These are phyloP conservation scores for Pantala flavescens DNA, from an alignment of 1,140 invertebrate species.

Conservation along the genomic window DNA sequence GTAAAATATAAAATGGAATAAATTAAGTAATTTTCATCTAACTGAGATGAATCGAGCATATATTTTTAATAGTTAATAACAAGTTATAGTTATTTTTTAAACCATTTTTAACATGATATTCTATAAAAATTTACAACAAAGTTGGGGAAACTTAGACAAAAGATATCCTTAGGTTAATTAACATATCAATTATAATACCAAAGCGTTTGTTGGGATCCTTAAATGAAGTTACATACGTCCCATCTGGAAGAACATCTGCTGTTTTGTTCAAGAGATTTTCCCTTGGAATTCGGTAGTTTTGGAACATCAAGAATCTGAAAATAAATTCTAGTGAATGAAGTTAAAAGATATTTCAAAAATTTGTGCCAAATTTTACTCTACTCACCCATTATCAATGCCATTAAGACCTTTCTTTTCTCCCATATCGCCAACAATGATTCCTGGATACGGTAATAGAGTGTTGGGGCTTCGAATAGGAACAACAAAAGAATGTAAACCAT, in stretches of 20 bases:
- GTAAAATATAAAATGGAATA: no score
- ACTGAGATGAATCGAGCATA: no score
- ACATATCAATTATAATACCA: conserved; percentile 27
- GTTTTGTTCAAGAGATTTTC: conserved; percentile 74
- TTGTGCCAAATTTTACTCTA: conserved; percentile 21
- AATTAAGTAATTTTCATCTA: no score
- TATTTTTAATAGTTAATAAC: no score
- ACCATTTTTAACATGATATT: no score
- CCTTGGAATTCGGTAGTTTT: conserved; percentile 74
- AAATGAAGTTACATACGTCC: conserved; percentile 54
- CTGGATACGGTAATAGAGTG: conserved; percentile 61
- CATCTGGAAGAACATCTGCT: conserved; percentile 74
- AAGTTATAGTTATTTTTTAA: no score
- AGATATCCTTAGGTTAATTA: no score
- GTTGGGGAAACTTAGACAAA: no score
- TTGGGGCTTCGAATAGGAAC: conserved; percentile 68
- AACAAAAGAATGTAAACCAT: conserved; percentile 79
- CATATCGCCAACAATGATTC: conserved; percentile 66
- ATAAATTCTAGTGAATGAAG: neutral
- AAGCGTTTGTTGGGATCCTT: conserved; percentile 36
- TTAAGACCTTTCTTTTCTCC: conserved; percentile 81
- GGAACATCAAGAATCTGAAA: conserved; percentile 71
- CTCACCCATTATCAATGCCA: conserved; percentile 76
- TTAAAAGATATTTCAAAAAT: neutral
- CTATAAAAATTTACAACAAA: no score